Evolutionary conservation across 2,797 vertebrate species (phyloP).

Genomic region (Fistularia tabacaria): DNA sequence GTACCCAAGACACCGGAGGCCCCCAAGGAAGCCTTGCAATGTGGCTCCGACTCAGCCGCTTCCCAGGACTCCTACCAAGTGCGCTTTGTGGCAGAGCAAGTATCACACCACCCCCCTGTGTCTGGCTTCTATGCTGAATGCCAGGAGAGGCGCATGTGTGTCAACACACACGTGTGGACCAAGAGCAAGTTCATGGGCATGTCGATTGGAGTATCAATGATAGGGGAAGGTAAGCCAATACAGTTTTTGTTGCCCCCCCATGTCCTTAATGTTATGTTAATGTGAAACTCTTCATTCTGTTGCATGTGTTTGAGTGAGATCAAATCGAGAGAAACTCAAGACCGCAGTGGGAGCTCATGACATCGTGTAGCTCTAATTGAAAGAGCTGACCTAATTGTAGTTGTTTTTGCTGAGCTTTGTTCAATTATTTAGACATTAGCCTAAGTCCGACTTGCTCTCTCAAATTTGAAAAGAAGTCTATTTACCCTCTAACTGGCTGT

Average conservation of each 20-base stretch:
- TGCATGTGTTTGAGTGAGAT: too few species aligned
- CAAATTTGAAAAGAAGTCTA: neutral
- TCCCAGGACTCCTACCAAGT: constrained; percentile 79
- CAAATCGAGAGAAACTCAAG: too few species aligned
- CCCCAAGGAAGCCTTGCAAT: constrained; percentile 15
- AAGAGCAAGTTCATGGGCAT: constrained; percentile 99
- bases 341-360: neutral
- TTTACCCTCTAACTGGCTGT: too few species aligned
- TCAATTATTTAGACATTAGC: neutral
- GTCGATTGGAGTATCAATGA: constrained; percentile 98
- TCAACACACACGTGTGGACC: constrained; percentile 97
- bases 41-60: constrained; percentile 25
- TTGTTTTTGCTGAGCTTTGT: too few species aligned
- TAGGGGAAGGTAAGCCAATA: constrained; percentile 85
- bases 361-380: too few species aligned
- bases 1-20: constrained; percentile 66
- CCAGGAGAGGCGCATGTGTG: constrained; percentile 88
- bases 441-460: neutral
- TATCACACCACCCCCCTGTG: constrained; percentile 97
- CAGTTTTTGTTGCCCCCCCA: neutral
- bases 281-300: too few species aligned
- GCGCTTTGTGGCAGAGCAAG: constrained; percentile 95
- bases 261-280: too few species aligned
- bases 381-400: too few species aligned
- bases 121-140: constrained; percentile 98